Base-by-base conservation (phyloP, 2,113 vertebrate species). In the Hystrix cristata region DNA sequence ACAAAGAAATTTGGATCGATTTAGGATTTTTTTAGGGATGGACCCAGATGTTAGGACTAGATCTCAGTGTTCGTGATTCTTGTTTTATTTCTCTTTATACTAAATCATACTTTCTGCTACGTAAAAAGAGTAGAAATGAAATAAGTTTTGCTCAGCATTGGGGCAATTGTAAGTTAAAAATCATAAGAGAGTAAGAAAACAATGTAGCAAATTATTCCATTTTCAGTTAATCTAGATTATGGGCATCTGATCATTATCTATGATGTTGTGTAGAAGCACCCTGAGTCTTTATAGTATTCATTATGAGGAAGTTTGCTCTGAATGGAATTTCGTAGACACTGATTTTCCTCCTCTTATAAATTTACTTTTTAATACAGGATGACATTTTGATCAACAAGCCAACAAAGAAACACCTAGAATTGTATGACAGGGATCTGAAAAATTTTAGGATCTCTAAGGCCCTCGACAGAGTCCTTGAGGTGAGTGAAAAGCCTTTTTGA, bases 381-480 rank as follows among this genome's bases (percentile, higher is more conserved):
- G 99, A 99, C 95, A 99, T 99, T 98, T 98, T 99, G 95, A 99
- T 99, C 98, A 99, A 98, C 97, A 99, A 99, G 89, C 99, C 99
- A 67, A 98, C 98, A 74, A 99, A 96, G 97, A 98, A 98, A 87
- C 97, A 99, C 97, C 98, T 99, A 97, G 98, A 98, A 95, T 99
- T 99, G 93, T 99, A 99, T 0, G 99, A 99, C 98, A 99, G 98
- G 89, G 97, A 99, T 27, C 99, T 99, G 57, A 99, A 99, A 98
- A 98, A 98, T 91, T 99, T 99, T 96, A 98, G 99, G 51, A 99
- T 99, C 74, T 99, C 99, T 34, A 99, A 99, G 96, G 99, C 99
- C 57, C 99, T 99, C 69, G 99, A 99, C 98, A 98, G 98, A 10
- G 99, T 99, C 19, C 97, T 99, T 83, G 97, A 99, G 99, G 99